Evolutionary conservation across 2,888 invertebrate species (phyloP).

Genomic region (Hypomecis atomaria): DNA sequence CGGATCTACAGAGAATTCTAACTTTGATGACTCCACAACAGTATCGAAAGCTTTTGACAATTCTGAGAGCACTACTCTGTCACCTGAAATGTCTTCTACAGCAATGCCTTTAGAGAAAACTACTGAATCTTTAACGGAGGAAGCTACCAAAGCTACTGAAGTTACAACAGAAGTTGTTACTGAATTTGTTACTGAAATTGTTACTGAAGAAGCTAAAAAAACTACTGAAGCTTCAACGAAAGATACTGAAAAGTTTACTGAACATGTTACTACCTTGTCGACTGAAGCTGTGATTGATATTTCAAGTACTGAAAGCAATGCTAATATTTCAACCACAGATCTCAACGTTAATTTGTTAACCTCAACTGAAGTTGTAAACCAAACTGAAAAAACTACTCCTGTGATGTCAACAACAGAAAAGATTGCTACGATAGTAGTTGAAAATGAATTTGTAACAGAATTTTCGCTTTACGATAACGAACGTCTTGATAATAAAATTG

Average conservation of each 20-base stretch:
- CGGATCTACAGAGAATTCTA: constrained; percentile 1
- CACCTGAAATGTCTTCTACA: neutral
- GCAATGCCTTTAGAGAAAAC: constrained; percentile 1
- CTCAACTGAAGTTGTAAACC: neutral
- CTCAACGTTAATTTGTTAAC: too few relatives aligned
- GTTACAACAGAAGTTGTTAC: neutral
- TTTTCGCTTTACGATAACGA: neutral
- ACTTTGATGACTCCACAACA: neutral
- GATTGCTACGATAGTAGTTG: constrained; percentile 3
- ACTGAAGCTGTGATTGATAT: too few relatives aligned
- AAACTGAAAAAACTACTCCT: neutral
- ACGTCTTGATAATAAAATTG: neutral
- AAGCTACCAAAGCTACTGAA: too few relatives aligned
- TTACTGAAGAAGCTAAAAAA: neutral
- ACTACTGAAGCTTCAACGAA: neutral
- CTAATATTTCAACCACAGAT: neutral
- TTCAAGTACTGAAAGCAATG: too few relatives aligned
- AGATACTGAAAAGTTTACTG: neutral
- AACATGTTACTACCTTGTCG: neutral
- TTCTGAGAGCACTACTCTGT: constrained; percentile 11
- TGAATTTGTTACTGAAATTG: neutral
- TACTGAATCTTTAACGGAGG: neutral
- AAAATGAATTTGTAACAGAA: neutral
- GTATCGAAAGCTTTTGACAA: neutral
- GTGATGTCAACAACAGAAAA: constrained; percentile 14